Evolutionary conservation across 2,888 invertebrate species (phyloP), one percentile per base, ranked within the genome.

Genomic region (Oscheius sp.): DNA sequence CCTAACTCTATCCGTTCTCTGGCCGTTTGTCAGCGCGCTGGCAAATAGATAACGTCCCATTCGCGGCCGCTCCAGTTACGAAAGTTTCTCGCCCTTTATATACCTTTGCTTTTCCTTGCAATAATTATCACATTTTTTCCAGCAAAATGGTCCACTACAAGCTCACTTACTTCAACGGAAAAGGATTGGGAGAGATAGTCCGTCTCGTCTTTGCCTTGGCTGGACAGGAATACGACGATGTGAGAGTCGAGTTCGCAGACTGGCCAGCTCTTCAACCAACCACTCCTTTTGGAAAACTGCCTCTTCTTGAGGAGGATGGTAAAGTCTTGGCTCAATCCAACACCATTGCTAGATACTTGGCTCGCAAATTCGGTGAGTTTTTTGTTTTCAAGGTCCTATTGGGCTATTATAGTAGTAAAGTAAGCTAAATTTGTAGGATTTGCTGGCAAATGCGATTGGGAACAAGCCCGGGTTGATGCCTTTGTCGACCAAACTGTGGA

Each of bases 181-280:
- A 72, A 17, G 78, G 78, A 50, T 61, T 69, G 23, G 78, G 68
- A 10, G 78, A 78, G 58, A 52, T 70, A n/a, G 48, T 64, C 46
- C 74, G 76, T 12, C 46, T 72, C 45, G 69, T 76, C 33, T 68
- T 79, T 37, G 65, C 70, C 15, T 65, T 71, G 15, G 76, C 77
- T 39, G 77, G 72, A 17, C 70, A 71, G 34, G 73, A 73, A 5
- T 82, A 77, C 61, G 81, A 81, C 57, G 81, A 82, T 46, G 65
- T 76, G 17, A 61, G 78, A n/a, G 68, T 79, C 23, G 48, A 69
- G 25, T 45, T 65, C 42, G 72, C 71, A n/a, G 70, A 75, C 8
- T 81, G 80, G 80, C 73, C 79, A 15, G 48, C 27, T 17, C 34
- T 50, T 1, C 23, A 50, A 39, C 12, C 12, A 6, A 73, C 37